These are phyloP conservation scores for Oreonectes daqikongensis DNA, from an alignment of 2,797 vertebrate genomes.

Conservation along the genomic window DNA sequence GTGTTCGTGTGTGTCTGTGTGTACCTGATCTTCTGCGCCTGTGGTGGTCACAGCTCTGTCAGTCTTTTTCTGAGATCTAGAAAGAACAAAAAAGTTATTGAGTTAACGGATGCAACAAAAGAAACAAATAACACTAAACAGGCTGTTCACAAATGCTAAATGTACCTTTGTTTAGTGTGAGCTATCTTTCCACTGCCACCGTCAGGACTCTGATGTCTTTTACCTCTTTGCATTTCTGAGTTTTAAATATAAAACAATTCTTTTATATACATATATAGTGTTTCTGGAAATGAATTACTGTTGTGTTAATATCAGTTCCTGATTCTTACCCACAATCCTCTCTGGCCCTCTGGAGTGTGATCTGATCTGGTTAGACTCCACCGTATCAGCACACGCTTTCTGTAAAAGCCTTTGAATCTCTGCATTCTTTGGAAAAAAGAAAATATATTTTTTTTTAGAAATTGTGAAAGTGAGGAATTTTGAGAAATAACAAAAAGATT, in stretches of 20 bases:
- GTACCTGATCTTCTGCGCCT: background rate
- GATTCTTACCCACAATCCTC: conserved; percentile 70
- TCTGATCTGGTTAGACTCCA: conserved; percentile 71
- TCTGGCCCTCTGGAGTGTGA: conserved; percentile 71
- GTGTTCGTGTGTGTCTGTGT: background rate
- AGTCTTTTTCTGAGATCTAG: background rate
- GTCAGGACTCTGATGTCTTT: conserved; percentile 63
- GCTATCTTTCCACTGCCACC: conserved; percentile 63
- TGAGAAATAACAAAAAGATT: too few species aligned
- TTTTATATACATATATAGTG: background rate
- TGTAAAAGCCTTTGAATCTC: conserved; percentile 76
- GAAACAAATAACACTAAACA: background rate
- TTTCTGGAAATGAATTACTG: background rate
- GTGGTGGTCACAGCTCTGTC: background rate
- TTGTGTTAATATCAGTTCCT: background rate
- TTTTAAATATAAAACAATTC: conserved; percentile 56
- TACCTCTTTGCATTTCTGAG: conserved; percentile 71
- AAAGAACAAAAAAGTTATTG: background rate
- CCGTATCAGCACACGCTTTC: conserved; percentile 71
- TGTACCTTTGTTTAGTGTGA: conserved; percentile 66
- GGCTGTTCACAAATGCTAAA: background rate
- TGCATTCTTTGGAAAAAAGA: conserved; percentile 71
- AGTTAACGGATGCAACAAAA: background rate
- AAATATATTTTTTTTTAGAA: background rate
- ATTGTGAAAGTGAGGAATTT: too few species aligned